Evolutionary conservation across 2,888 invertebrate species (phyloP).

Genomic region (Polyommatus iphigenia): DNA sequence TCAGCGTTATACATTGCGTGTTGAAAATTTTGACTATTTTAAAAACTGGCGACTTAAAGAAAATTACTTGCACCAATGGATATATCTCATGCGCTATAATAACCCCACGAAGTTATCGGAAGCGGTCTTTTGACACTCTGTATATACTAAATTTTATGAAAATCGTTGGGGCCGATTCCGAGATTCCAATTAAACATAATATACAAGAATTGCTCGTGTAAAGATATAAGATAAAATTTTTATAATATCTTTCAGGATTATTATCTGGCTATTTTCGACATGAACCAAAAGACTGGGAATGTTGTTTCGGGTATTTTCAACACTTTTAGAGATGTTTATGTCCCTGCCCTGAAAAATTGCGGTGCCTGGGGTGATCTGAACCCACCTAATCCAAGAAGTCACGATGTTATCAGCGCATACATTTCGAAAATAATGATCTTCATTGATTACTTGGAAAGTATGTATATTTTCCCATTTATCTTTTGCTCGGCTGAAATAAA

Average conservation of each 20-base stretch:
- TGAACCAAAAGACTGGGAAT: conserved; percentile 64
- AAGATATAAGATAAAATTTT: too few species aligned
- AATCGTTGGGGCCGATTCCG: too few species aligned
- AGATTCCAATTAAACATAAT: too few species aligned
- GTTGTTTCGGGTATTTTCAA: conserved; percentile 69
- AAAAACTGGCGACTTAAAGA: too few species aligned
- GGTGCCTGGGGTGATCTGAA: conserved; percentile 71
- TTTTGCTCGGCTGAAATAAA: background rate
- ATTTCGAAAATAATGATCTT: conserved; percentile 69
- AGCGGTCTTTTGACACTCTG: too few species aligned
- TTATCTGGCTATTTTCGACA: conserved; percentile 58
- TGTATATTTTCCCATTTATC: conserved; percentile 24
- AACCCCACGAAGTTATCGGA: too few species aligned
- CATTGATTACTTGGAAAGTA: conserved; percentile 70
- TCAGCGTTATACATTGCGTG: too few species aligned
- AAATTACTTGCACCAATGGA: too few species aligned
- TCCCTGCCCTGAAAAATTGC: conserved; percentile 60
- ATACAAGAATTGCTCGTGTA: too few species aligned
- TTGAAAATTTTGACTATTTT: too few species aligned
- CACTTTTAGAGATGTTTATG: conserved; percentile 56
- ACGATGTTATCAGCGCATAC: conserved; percentile 61
- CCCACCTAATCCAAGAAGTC: conserved; percentile 69
- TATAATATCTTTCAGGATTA: conserved; percentile 57
- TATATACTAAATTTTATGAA: too few species aligned
- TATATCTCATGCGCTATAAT: too few species aligned